Evolutionary conservation across 2,797 vertebrate species (phyloP).

Genomic region (Sebastes minor): DNA sequence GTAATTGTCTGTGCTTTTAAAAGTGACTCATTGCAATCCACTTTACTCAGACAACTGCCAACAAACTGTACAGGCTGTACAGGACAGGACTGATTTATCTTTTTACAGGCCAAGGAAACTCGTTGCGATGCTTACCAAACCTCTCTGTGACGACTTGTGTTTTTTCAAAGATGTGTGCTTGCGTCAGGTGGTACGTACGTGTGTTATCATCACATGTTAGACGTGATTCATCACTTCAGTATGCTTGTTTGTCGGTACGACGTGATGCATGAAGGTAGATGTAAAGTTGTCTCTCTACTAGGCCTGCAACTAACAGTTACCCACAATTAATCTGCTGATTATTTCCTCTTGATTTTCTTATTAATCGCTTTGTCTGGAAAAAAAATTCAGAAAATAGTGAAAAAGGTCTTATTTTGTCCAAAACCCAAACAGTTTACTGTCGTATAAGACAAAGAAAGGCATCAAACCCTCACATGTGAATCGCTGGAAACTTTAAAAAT

Average conservation of each 20-base stretch:
- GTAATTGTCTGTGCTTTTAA: slow-evolving; percentile 31
- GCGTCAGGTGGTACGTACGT: neutral
- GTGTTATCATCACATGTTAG: neutral
- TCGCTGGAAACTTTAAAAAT: neutral
- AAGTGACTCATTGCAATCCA: slow-evolving; percentile 39
- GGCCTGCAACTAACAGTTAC: neutral
- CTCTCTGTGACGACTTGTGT: neutral
- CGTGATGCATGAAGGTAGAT: neutral
- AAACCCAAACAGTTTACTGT: neutral
- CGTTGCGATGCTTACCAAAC: neutral
- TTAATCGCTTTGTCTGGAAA: neutral
- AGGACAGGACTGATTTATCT: neutral
- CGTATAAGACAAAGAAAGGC: neutral
- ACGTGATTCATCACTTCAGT: slow-evolving; percentile 3
- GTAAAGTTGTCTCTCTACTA: neutral
- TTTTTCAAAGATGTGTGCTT: neutral
- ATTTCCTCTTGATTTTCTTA: neutral
- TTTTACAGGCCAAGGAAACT: neutral
- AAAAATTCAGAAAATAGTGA: neutral
- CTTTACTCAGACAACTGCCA: slow-evolving; percentile 4
- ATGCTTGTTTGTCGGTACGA: neutral
- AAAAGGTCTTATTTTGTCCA: neutral
- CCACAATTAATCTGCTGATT: neutral
- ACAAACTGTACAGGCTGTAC: neutral
- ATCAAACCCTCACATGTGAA: neutral